Conservation (phyloP, 2,113 vertebrate genomes). For the Ornithorhynchus anatinus region DNA sequence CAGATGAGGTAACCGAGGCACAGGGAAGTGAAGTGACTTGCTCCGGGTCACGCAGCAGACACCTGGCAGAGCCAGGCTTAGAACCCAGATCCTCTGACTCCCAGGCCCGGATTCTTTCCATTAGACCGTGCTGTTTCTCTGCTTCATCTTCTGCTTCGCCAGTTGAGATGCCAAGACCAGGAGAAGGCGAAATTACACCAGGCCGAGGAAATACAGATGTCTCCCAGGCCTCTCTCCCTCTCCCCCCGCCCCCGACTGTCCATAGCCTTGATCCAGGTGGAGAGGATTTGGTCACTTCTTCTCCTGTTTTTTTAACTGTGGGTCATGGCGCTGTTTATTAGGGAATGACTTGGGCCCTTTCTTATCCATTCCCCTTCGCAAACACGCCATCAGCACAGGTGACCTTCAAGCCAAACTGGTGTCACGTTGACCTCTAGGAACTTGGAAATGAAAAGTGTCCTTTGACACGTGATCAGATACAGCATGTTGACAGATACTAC, state of each 20-base stretch:
- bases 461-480: background rate
- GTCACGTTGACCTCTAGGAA: background rate
- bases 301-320: constrained; percentile 29
- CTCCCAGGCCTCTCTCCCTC: background rate
- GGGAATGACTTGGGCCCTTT: background rate
- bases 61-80: no score
- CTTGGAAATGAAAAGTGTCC: constrained; percentile 4
- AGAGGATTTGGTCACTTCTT: constrained; percentile 7
- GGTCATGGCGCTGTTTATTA: background rate
- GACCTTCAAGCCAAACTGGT: background rate
- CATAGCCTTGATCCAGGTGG: background rate
- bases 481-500: rapidly evolving
- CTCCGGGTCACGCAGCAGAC: no score
- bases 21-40: no score
- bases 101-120: no score
- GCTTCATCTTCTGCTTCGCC: background rate
- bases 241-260: rapidly evolving
- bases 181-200: rapidly evolving
- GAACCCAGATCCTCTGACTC: no score
- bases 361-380: background rate
- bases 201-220: background rate
- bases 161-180: rapidly evolving
- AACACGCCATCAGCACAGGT: background rate
- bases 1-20: no score
- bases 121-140: no score